A percentile compares a stretch with the other conserved stretches of the same genome.
phyloP scores from a whole-genome alignment of 2,797 vertebrate genomes.

The Nyctalus aviator region DNA sequence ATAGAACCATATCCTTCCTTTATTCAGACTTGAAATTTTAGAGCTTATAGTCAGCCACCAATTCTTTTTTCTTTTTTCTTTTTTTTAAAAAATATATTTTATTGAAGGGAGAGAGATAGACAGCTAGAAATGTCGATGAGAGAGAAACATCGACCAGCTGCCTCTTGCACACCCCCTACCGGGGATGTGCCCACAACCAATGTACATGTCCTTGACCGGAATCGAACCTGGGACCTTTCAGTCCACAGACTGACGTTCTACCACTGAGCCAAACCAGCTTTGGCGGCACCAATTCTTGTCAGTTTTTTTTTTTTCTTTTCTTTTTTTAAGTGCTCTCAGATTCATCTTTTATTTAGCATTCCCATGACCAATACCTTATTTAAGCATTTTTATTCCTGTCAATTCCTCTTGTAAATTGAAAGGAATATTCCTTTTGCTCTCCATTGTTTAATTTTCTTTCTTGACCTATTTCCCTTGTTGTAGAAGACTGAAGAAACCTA shows the following conservation, averaged over 20 bases:
- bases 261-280: too few relatives aligned
- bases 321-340: not conserved
- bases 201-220: too few relatives aligned
- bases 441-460: not conserved
- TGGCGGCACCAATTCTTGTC: not conserved
- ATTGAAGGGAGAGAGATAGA: too few relatives aligned
- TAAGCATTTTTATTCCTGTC: not conserved
- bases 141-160: too few relatives aligned
- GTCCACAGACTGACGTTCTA: too few relatives aligned
- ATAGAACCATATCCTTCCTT: not conserved
- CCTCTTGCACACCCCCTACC: too few relatives aligned
- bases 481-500: too few relatives aligned
- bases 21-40: not conserved
- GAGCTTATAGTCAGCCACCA: not conserved
- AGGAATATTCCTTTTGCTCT: not conserved
- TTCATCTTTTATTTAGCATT: slow-evolving; percentile 1
- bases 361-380: not conserved
- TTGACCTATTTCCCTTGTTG: not conserved
- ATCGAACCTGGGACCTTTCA: too few relatives aligned
- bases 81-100: not conserved
- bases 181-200: too few relatives aligned
- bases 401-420: not conserved
- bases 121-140: too few relatives aligned
- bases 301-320: not conserved
- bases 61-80: not conserved